Conservation (phyloP, 2,888 invertebrate genomes). For the Neoaliturus tenellus region DNA sequence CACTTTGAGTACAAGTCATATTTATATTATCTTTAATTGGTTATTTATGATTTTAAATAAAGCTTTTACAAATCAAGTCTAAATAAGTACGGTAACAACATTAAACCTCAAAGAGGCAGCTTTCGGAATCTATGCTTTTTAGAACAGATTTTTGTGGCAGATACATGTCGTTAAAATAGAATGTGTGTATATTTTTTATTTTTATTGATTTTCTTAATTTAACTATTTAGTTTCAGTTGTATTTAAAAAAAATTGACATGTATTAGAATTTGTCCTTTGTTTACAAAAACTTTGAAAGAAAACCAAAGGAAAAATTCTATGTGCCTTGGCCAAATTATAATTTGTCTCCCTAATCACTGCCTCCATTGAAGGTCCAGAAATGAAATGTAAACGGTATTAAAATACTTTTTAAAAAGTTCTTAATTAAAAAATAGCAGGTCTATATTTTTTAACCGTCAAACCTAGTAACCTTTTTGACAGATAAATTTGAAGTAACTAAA, state of each 20-base stretch:
- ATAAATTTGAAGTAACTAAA: background rate
- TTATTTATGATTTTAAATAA: no score
- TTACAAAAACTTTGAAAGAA: conserved; percentile 10
- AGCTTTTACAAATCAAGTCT: no score
- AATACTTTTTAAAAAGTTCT: no score
- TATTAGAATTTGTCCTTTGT: conserved; percentile 49
- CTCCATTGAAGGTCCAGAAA: background rate
- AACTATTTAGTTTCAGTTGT: background rate
- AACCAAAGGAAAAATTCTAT: conserved; percentile 41
- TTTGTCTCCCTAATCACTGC: background rate
- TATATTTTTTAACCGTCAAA: no score
- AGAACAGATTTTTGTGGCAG: background rate
- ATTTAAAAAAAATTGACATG: background rate
- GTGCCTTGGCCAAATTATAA: background rate
- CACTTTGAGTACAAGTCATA: no score
- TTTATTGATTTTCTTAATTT: background rate
- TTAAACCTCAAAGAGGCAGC: background rate
- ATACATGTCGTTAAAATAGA: conserved; percentile 1
- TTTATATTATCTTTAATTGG: no score
- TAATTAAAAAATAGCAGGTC: no score
- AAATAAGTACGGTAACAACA: no score
- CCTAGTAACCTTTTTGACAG: no score
- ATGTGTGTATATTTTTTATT: background rate
- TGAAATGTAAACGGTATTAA: no score
- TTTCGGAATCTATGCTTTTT: background rate